Evolutionary conservation across 23 tunicate species (phyloP), one percentile per base, ranked within the genome.

Genomic region (Trididemnum clinides): DNA sequence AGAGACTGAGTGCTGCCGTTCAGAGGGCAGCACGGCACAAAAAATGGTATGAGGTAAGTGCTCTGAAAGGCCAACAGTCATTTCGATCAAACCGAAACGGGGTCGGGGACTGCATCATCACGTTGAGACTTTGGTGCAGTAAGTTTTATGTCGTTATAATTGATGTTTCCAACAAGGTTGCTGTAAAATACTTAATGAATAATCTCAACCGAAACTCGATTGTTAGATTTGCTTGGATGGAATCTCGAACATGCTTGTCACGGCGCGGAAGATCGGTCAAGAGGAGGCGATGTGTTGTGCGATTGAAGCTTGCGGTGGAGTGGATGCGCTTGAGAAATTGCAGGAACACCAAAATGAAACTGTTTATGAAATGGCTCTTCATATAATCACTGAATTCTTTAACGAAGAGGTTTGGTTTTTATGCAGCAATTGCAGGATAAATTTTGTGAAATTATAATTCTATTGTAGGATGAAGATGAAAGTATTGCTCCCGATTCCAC

Each of bases 341-440:
- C 99, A 97, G 58, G 76, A 88, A 31, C 97, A 92, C 49, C 95
- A 92, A 25, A 92, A 97, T 58, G 97, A 91, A 33, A 86, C 77
- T 66, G 89, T 97, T 22, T 97, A 97, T 87, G 59, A 51, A 57
- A 88, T 88, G 95, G 88, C 99, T 32, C 87, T 87, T 0, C 70
- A 81, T 58, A 84, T 96, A 54, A 91, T 96, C 26, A 96, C 91
- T 33, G 36, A 44, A 15, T 96, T 79, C 89, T 96, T 96, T 76
- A 72, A 50, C 65, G 96, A 65, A 0, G 95, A 90, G 78, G 91
- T 87, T 1, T 5, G 57, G 70, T 62, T 15, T 25, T 21, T n/a
- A n/a, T n/a, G 54, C 15, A 7, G 54, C 54, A 15, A 7, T n/a
- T 19, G 22, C 25, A 59, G 5, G 25, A 59, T 59, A n/a, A 28